Base-by-base conservation (phyloP, 2,797 vertebrate species). In the Myiotriccus ornatus region DNA sequence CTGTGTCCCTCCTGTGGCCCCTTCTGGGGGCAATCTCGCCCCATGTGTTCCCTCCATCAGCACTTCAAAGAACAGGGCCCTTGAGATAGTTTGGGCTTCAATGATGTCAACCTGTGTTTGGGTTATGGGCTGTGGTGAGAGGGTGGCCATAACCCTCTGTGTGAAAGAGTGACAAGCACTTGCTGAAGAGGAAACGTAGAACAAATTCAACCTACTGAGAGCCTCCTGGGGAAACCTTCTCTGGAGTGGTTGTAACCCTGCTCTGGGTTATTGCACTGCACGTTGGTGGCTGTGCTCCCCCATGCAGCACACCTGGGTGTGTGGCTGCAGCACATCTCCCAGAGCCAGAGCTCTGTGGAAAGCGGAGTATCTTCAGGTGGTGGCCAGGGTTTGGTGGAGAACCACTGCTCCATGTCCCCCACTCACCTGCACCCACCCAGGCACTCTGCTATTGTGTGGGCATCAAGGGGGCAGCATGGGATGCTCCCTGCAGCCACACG, bases 81-180 rank as follows among this genome's bases (percentile, higher is more conserved):
- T 46, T 62, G 62, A 44, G 56, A 15, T 59, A 20, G 30, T 59
- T 65, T 73, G 60, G 55, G 16, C 23, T 59, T 22, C 47, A 89
- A 70, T 3, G 47, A 60, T 37, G 53, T 10, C 35, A 41, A 5
- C 17, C 44, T 1, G 1, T 46, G 75, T 50, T 35, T 59, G 70
- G 46, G 53, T 30, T 64, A 37, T 15, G 71, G 59, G 39, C 75
- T 62, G 32, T 0, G 0, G 56, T 76, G 85, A 56, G 47, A 67
- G 67, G 25, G 37, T 3, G 8, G 62, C 60, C 9, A 3, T 43
- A 83, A 68, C 62, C 43, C 62, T 60, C 62, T 37, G 74, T 0
- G 0, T 60, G 77, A 68, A 70, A 78, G 63, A 84, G 23, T 0
- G 0, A 44, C 0, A 0, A 77, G 69, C n/a, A 27, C 46, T 76